Evolutionary conservation across 30 jellyfish, hydroid and myxozoan species (phyloP), one percentile per base, ranked within the genome.

Genomic region (Turritopsis dohrnii): DNA sequence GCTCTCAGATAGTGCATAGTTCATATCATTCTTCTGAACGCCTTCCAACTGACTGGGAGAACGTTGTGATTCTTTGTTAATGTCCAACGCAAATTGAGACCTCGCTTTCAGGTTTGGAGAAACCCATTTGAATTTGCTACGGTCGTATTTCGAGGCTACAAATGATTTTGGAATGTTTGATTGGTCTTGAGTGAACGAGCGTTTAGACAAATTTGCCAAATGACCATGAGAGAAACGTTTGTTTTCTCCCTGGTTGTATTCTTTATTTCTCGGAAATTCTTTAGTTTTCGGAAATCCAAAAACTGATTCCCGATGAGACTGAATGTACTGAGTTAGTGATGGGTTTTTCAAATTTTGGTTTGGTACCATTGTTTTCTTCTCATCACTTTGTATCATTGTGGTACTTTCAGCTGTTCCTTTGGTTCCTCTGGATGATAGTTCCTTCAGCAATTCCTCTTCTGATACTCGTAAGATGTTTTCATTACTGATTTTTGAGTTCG

Each of bases 401-500:
- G 9, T 41, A 41, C 9, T 41, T 41, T 41, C 60, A 41, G 60
- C 5, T 41, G 60, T 3, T 41, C 9, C 60, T 41, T 3, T 5
- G 13, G 60, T 5, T 41, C 60, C 13, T 13, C 60, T 41, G 60
- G 60, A 5, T 41, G 60, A 41, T 41, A 69, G 77, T 21, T 69
- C 77, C 9, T 69, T 27, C 19, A 69, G 9, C 30, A 69, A 69
- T 69, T 69, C 77, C 30, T 69, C 22, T 27, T 69, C 77, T 69
- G 77, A 69, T n/a, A 69, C 77, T 69, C 77, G 77, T 8, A 69
- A 27, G 22, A 69, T 27, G 28, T 69, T 69, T 69, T n/a, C 28
- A 1, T 69, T 69, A 19, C 16, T 27, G 22, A 69, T 16, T 27
- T 69, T 1, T 9, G 28, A 7, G 77, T 19, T 21, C 30, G 19